Percentiles rank a stretch among this genome's conserved stretches.
Evolutionary conservation across 2,113 vertebrate species (phyloP).

Genomic region (Carollia perspicillata): DNA sequence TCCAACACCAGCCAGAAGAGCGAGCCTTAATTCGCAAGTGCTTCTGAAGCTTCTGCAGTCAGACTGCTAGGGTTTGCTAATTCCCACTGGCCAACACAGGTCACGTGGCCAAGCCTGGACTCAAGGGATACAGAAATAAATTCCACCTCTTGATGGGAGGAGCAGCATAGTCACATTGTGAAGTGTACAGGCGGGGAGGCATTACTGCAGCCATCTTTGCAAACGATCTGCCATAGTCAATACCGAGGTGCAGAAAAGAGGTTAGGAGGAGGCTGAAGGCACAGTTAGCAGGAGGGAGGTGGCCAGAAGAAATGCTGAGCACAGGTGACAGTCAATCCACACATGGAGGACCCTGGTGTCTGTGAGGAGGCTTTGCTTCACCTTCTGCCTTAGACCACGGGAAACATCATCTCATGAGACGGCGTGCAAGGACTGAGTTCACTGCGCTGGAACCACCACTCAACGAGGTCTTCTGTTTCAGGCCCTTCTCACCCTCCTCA

Average conservation of each 20-base stretch:
- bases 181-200: not conserved
- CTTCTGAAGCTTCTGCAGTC: not conserved
- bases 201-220: not conserved
- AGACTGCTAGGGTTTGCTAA: not conserved
- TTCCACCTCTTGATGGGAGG: not conserved
- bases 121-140: not conserved
- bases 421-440: too few relatives aligned
- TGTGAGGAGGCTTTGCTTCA: not conserved
- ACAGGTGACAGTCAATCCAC: fast-evolving
- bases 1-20: not conserved
- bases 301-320: not conserved
- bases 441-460: not conserved
- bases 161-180: not conserved
- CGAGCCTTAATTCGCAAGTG: not conserved
- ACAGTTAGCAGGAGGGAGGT: not conserved
- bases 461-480: not conserved
- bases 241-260: not conserved
- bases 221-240: not conserved
- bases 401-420: not conserved
- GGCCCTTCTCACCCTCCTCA: not conserved
- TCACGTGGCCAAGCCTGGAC: not conserved
- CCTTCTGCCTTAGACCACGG: not conserved
- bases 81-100: not conserved
- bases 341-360: not conserved
- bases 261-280: not conserved